Base-by-base conservation (phyloP, 2,888 invertebrate species). In the Pandemis cinnamomeana region DNA sequence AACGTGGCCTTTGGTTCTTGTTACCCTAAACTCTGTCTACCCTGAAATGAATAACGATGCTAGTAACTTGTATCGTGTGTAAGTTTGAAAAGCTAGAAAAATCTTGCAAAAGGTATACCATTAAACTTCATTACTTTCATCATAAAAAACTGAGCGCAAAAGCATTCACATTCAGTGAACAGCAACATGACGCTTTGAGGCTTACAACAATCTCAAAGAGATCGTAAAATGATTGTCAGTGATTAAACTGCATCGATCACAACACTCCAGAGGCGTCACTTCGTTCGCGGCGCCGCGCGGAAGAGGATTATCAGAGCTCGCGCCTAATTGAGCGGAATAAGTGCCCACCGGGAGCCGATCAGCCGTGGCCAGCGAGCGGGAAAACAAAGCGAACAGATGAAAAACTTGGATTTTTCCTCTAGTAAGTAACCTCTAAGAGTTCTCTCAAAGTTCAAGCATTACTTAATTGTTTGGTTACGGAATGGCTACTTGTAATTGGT, bases 281-380 rank as follows among this genome's bases (percentile, higher is more conserved):
- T 55, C 42, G 55, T 67, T 55, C 11, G 55, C 15, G 42, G 20
- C 42, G 13, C 5, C 27, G 7, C 42, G 67, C 20, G 51, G 36
- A 44, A 67, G 67, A 44, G 55, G 67, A 55, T 55, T 67, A 67
- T 15, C 55, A 42, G 42, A n/a, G 42, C 13, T 1, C 46, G 67
- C 11, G 63, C 6, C 7, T 13, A 67, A 67, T 67, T 67, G 67
- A 55, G 42, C 55, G 55, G 44, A 67, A 67, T 67, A 67, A 67
- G 53, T 67, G 55, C 42, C 67, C 42, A 36, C 15, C 67, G 15
- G 51, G 53, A 55, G 11, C 20, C 53, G 42, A 20, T 55, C 10
- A 55, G 44, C 11, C 15, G 55, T 5, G 53, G 13, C 11, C 46
- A 11, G 27, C 48, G 64, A 64, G 20, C 10, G 20, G n/a, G 8